phyloP scores from a whole-genome alignment of 2,113 vertebrate species.

The Colistium nudipinnis region DNA sequence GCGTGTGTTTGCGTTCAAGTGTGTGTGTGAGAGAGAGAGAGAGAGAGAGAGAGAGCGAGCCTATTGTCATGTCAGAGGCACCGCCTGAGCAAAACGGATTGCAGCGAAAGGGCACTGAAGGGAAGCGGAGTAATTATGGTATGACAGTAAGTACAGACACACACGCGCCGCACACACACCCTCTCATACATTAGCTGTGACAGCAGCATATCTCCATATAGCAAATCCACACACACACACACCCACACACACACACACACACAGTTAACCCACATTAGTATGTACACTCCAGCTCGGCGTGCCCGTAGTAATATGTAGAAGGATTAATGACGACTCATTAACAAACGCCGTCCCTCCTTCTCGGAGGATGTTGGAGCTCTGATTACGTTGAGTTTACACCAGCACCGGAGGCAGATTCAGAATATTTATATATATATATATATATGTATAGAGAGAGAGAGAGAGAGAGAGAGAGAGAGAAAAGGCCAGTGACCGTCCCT shows the following conservation, averaged over 20 bases:
- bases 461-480: not conserved
- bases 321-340: not conserved
- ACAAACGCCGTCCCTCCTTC: not conserved
- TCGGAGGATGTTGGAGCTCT: too few relatives aligned
- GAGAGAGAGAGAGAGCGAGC: slow-evolving; percentile 26
- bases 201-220: too few relatives aligned
- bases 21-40: not conserved
- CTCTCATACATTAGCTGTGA: not conserved
- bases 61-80: slow-evolving; percentile 53
- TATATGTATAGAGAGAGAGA: not conserved
- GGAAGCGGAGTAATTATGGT: slow-evolving; percentile 70
- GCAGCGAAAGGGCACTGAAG: slow-evolving; percentile 67
- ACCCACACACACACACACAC: not conserved
- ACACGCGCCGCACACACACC: slow-evolving; percentile 10
- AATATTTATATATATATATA: too few relatives aligned
- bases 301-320: not conserved
- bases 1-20: slow-evolving; percentile 8
- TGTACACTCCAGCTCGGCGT: not conserved
- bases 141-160: slow-evolving; percentile 44
- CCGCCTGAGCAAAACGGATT: slow-evolving; percentile 53
- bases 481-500: not conserved
- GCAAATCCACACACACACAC: not conserved
- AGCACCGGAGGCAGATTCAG: not conserved
- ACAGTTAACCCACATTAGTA: not conserved
- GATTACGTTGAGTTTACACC: not conserved